Evolutionary conservation across 2,888 invertebrate species (phyloP), one percentile per base, ranked within the genome.

Genomic region (Pachymerium ferrugineum): DNA sequence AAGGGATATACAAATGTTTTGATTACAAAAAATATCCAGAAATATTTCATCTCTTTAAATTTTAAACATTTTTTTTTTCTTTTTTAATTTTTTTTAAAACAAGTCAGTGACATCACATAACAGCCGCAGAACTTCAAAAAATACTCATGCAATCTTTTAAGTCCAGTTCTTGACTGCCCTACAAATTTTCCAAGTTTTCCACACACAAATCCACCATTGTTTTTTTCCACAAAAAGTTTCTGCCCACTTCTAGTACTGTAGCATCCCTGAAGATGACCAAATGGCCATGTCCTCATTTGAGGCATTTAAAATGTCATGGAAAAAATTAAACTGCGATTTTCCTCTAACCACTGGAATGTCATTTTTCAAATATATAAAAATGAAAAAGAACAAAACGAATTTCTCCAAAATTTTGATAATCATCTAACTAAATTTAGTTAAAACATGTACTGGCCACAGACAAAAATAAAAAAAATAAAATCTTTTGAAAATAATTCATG

Each of bases 381-480:
- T n/a, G n/a, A n/a, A n/a, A n/a, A 3, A 3, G 22, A 16, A 47
- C 16, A 22, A 10, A 16, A 47, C 8, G 4, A 47, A 22, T 22
- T 22, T 22, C 38, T 12, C 16, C n/a, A 47, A 47, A 47, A 47
- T 47, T 47, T 47, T 47, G 47, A 47, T 47, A 22, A 38, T 10
- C 38, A 12, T 10, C 14, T 47, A 47, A 47, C 8, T 47, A 22
- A 22, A 68, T 68, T 30, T 29, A 8, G 68, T 68, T 35, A 47
- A 47, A 47, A 47, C 47, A 47, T 47, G 47, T 47, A 47, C 47
- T 47, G 47, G 47, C 47, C 47, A 22, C 47, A 47, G 47, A 47
- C 19, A 47, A 10, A 47, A 47, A 47, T 3, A 47, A 47, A 19
- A n/a, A 47, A 47, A 47, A 47, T 8, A 47, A 47, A 16, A 47